Evolutionary conservation across 1,140 invertebrate species (phyloP), one percentile per base, ranked within the genome.

Genomic region (Ceratina australensis): DNA sequence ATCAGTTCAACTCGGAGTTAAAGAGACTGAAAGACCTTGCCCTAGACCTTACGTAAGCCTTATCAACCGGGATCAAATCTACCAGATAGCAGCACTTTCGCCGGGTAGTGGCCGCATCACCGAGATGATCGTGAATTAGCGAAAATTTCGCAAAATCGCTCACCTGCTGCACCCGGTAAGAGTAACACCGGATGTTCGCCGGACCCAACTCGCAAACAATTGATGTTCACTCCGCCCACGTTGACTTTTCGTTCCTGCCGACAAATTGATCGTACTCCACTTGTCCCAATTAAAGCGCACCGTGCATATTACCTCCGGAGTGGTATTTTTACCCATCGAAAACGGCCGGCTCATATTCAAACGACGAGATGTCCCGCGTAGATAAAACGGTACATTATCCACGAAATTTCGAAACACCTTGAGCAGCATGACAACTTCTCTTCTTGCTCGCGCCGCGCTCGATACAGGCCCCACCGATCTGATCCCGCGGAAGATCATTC

Each of bases 141-240:
- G 28, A 20, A 15, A 33, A 59, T 47, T 73, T 57, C n/a, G 33
- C 13, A 3, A 8, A 50, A 2, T 24, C 42, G 24, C 74, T 89
- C 85, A 94, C 94, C 96, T 54, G 97, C 87, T 0, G 95, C 95
- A 65, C 97, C 97, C 5, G 97, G 97, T 84, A 97, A 92, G 54
- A 96, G 93, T 2, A 98, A 87, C 0, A 97, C 82, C 68, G 93
- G 93, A 85, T 95, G 94, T 0, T 93, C 80, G 7, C 97, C 97
- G 83, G 86, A 92, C 10, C 97, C 97, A 63, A 94, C 93, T 90
- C 94, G 94, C 8, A 96, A 91, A 92, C 96, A 97, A 89, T 97
- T 96, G 33, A 95, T 94, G 69, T 94, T 90, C 28, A 90, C 81
- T 15, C 94, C 93, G 72, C 94, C 92, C 0, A 96, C 93, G 79